These are phyloP conservation scores for Hemibagrus wyckioides DNA, from an alignment of 2,113 vertebrate species.

Conservation along the genomic window DNA sequence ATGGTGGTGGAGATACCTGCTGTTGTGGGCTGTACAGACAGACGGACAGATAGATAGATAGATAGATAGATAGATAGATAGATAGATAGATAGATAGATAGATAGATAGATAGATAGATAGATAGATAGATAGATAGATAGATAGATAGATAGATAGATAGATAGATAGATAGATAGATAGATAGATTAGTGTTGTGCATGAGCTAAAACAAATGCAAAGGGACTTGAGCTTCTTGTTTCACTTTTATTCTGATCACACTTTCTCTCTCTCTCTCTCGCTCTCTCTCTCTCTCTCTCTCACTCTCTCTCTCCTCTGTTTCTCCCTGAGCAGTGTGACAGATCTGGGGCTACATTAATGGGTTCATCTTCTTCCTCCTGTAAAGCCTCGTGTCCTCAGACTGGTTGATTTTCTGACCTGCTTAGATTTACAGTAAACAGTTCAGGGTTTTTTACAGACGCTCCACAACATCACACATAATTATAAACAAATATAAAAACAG, in stretches of 20 bases:
- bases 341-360: constrained; percentile 44
- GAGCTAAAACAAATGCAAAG: not conserved
- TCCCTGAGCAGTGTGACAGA: constrained; percentile 49
- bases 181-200: not conserved
- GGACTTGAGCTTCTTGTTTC: not conserved
- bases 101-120: too few species aligned
- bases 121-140: too few species aligned
- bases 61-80: too few species aligned
- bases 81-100: too few species aligned
- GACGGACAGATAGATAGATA: not conserved
- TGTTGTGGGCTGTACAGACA: not conserved
- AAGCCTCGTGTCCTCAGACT: constrained; percentile 23
- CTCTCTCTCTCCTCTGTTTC: not conserved
- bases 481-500: too few species aligned
- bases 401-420: constrained; percentile 37
- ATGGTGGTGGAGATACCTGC: not conserved
- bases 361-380: constrained; percentile 36
- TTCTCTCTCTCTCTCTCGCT: not conserved
- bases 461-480: not conserved
- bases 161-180: too few species aligned
- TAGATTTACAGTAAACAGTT: not conserved
- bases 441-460: too few species aligned
- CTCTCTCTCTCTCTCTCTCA: not conserved
- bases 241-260: not conserved
- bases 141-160: too few species aligned